Conservation (phyloP, 2,797 vertebrate species). For the Microctenopoma stevenorrisi region DNA sequence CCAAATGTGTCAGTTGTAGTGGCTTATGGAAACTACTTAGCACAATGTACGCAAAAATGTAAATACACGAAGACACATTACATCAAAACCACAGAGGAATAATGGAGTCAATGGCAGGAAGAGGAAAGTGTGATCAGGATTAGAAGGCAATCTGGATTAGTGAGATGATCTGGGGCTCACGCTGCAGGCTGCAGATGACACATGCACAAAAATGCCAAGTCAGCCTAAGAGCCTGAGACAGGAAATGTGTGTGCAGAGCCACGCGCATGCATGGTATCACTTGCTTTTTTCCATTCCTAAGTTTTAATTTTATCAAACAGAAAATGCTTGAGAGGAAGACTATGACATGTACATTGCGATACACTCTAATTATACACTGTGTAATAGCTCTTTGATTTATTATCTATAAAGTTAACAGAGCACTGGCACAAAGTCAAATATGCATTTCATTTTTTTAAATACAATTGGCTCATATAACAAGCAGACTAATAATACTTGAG, state of each 20-base stretch:
- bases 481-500: slow-evolving; percentile 71
- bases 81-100: slow-evolving; percentile 31
- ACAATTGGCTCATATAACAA: slow-evolving; percentile 66
- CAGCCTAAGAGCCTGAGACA: slow-evolving; percentile 33
- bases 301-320: slow-evolving; percentile 43
- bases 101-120: slow-evolving; percentile 48
- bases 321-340: slow-evolving; percentile 42
- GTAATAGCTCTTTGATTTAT: slow-evolving; percentile 59
- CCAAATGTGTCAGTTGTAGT: background rate
- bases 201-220: slow-evolving; percentile 57
- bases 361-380: slow-evolving; percentile 34
- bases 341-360: slow-evolving; percentile 3
- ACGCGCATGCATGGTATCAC: background rate
- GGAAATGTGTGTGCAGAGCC: slow-evolving; percentile 6
- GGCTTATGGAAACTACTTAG: too few species aligned
- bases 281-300: slow-evolving; percentile 20
- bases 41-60: background rate
- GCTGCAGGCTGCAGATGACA: slow-evolving; percentile 49
- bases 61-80: background rate
- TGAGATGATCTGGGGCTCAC: slow-evolving; percentile 46
- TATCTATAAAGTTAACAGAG: slow-evolving; percentile 59
- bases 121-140: slow-evolving; percentile 54
- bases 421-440: slow-evolving; percentile 58
- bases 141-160: slow-evolving; percentile 68
- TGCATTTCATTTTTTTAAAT: slow-evolving; percentile 61